A percentile compares a stretch with the other conserved stretches of the same genome.
Conservation (phyloP, 2,888 invertebrate species). For the Pedicia rivosa region DNA sequence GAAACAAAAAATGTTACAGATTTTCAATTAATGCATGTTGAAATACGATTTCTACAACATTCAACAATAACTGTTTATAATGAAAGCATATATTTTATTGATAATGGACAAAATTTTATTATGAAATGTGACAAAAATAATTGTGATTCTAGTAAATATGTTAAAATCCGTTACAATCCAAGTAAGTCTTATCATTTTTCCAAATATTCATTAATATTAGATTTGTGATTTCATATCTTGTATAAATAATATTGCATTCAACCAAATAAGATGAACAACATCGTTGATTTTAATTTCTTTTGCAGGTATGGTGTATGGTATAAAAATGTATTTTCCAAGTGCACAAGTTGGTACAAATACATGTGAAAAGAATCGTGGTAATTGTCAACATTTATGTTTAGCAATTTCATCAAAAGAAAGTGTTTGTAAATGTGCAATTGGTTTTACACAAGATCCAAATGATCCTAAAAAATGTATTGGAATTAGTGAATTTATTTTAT, state of each 20-base stretch:
- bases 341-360: slow-evolving; percentile 43
- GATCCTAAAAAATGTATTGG: slow-evolving; percentile 38
- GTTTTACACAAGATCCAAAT: slow-evolving; percentile 38
- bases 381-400: slow-evolving; percentile 61
- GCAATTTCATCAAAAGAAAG: slow-evolving; percentile 38
- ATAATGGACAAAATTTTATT: slow-evolving; percentile 43
- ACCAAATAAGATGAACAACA: too few species aligned
- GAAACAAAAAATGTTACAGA: slow-evolving; percentile 5
- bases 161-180: slow-evolving; percentile 41
- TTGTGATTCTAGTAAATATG: slow-evolving; percentile 26
- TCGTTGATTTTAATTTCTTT: too few species aligned
- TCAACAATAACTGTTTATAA: slow-evolving; percentile 41
- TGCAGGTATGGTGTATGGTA: slow-evolving; percentile 43
- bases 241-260: too few species aligned
- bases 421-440: slow-evolving; percentile 62
- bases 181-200: slow-evolving; percentile 22
- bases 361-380: slow-evolving; percentile 36
- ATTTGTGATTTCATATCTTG: too few species aligned
- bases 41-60: neutral
- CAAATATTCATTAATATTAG: too few species aligned
- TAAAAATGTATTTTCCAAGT: slow-evolving; percentile 53
- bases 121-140: slow-evolving; percentile 42
- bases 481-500: slow-evolving; percentile 53
- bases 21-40: neutral
- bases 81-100: slow-evolving; percentile 49